Evolutionary conservation across 2,797 vertebrate genomes (phyloP).

Genomic region (Molossus molossus): DNA sequence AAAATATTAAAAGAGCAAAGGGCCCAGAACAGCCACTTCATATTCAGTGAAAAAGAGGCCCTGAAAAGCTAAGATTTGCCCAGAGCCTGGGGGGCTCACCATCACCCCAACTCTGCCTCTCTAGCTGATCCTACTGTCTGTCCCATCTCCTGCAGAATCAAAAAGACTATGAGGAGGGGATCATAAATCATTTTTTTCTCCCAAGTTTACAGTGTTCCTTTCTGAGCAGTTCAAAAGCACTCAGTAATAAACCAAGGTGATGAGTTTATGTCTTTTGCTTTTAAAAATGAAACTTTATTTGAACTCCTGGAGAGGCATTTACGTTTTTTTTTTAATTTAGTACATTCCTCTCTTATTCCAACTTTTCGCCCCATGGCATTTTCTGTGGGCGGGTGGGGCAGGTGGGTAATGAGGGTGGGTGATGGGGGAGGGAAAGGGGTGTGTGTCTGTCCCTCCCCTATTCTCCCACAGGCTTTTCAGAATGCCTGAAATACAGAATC

Average conservation of each 20-base stretch:
- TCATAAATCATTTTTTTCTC: conserved; percentile 73
- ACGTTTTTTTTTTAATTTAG: conserved; percentile 42
- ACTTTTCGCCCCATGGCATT: conserved; percentile 50
- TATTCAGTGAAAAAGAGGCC: neutral
- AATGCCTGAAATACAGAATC: conserved; percentile 68
- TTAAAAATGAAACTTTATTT: conserved; percentile 81
- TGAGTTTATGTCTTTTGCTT: conserved; percentile 75
- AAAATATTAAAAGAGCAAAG: conserved; percentile 11
- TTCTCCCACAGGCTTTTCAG: conserved; percentile 63
- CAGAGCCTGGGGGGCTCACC: neutral
- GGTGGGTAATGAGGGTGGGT: neutral
- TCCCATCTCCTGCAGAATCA: conserved; percentile 39
- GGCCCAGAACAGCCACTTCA: neutral
- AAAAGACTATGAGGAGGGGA: conserved; percentile 43
- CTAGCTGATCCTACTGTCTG: conserved; percentile 1
- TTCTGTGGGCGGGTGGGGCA: conserved; percentile 20
- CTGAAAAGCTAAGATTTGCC: neutral
- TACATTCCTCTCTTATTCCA: conserved; percentile 68
- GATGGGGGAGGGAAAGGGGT: neutral
- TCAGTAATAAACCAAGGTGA: conserved; percentile 75
- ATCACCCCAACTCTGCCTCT: neutral
- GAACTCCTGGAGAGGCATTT: conserved; percentile 76
- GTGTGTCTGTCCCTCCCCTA: neutral
- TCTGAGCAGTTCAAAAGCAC: conserved; percentile 71
- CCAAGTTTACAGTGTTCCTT: conserved; percentile 66